Percentiles rank a stretch among this genome's conserved stretches.
Conservation (phyloP, 1,140 invertebrate genomes). For the Drosophila sp. region DNA sequence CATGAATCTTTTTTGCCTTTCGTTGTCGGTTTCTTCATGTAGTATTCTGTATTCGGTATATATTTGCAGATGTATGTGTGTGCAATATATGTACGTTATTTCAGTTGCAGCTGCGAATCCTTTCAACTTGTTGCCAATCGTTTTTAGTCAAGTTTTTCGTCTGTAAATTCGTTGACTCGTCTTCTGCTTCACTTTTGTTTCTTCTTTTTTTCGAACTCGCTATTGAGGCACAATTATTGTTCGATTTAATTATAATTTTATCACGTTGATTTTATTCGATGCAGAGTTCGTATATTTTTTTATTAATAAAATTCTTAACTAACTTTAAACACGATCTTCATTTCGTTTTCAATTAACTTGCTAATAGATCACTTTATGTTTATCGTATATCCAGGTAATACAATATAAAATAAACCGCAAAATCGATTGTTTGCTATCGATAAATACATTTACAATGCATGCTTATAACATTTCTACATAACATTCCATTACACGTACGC, state of each 20-base stretch:
- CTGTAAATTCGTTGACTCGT: constrained; percentile 35
- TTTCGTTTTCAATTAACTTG: not conserved
- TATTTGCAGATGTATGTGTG: constrained; percentile 15
- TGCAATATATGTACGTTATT: constrained; percentile 35
- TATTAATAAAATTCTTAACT: not conserved
- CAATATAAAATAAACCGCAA: constrained; percentile 9
- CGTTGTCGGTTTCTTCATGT: constrained; percentile 55
- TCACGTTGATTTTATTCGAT: not conserved
- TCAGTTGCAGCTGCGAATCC: constrained; percentile 73
- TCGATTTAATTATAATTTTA: constrained; percentile 7
- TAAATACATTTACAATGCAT: not conserved
- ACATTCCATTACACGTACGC: constrained; percentile 55
- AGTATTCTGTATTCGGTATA: constrained; percentile 20
- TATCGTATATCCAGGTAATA: not conserved
- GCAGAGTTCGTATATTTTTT: not conserved
- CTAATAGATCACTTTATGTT: not conserved
- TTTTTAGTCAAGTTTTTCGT: constrained; percentile 26
- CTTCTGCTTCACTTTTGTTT: constrained; percentile 46
- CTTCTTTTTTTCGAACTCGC: constrained; percentile 49
- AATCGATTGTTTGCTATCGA: not conserved
- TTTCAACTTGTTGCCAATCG: constrained; percentile 60
- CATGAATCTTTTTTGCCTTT: constrained; percentile 71
- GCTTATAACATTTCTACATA: constrained; percentile 18
- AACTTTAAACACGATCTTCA: not conserved
- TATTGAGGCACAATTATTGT: constrained; percentile 44